Percentiles rank a stretch among this genome's conserved stretches.
These are phyloP conservation scores for Drosophila sordidula DNA, from an alignment of 2,888 invertebrate species.

Conservation along the genomic window DNA sequence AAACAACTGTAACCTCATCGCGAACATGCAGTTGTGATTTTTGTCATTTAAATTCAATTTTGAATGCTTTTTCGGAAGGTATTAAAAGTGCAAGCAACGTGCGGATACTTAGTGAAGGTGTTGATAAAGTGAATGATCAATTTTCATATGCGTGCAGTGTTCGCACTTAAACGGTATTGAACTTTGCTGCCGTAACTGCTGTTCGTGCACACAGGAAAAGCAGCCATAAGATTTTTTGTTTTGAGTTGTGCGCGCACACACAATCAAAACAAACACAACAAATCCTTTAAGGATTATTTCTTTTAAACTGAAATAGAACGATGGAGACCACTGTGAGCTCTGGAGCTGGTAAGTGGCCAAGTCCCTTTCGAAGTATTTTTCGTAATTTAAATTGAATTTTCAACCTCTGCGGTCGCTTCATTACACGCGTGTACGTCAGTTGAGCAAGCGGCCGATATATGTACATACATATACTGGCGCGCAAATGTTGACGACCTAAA, in stretches of 20 bases:
- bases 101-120: not conserved
- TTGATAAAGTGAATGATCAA: conserved; percentile 12
- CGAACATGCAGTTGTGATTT: conserved; percentile 65
- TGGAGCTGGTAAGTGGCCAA: conserved; percentile 41
- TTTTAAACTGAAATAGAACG: not conserved
- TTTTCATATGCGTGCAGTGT: conserved; percentile 5
- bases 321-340: conserved; percentile 38
- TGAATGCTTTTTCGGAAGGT: conserved; percentile 48
- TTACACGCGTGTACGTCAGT: conserved; percentile 54
- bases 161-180: conserved; percentile 13
- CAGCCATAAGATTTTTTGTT: conserved; percentile 51
- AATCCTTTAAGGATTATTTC: not conserved
- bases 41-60: conserved; percentile 71
- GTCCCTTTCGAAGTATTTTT: conserved; percentile 10
- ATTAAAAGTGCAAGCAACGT: conserved; percentile 22
- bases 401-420: conserved; percentile 59
- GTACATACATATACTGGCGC: conserved; percentile 44
- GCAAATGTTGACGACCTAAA: conserved; percentile 30
- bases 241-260: conserved; percentile 58
- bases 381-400: conserved; percentile 76
- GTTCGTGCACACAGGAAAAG: conserved; percentile 30
- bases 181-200: conserved; percentile 38
- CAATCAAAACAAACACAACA: conserved; percentile 33
- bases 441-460: conserved; percentile 37
- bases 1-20: conserved; percentile 60